Evolutionary conservation across 2,113 vertebrate genomes (phyloP).

Genomic region (Vulpes vulpes): DNA sequence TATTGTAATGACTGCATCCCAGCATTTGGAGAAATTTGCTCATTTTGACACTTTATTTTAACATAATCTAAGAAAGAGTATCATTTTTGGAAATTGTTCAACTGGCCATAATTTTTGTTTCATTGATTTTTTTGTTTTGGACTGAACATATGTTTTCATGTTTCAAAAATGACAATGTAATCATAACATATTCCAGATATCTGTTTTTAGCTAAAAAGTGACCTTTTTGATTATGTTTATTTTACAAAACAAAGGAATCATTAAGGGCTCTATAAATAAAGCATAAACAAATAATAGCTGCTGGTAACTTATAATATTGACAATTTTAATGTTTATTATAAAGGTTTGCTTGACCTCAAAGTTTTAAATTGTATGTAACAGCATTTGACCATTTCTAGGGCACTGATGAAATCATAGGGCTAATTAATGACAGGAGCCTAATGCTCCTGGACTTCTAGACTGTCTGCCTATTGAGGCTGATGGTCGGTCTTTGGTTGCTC

Average conservation of each 20-base stretch:
- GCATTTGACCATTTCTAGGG: not conserved
- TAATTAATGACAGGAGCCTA: not conserved
- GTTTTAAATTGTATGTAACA: not conserved
- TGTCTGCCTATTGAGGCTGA: not conserved
- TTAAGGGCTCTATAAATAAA: constrained; percentile 53
- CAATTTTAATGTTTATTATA: not conserved
- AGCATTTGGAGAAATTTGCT: not conserved
- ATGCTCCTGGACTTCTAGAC: not conserved
- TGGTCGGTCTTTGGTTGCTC: not conserved
- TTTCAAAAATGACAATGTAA: constrained; percentile 41
- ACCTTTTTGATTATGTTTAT: not conserved
- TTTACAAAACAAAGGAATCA: constrained; percentile 56
- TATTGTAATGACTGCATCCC: not conserved
- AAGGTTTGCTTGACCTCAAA: constrained; percentile 19
- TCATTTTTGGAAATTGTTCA: constrained; percentile 31
- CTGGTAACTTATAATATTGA: not conserved
- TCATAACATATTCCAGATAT: not conserved
- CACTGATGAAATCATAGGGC: not conserved
- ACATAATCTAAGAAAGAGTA: not conserved
- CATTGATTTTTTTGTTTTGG: constrained; percentile 1
- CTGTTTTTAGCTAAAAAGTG: not conserved
- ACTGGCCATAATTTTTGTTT: constrained; percentile 17
- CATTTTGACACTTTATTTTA: constrained; percentile 35
- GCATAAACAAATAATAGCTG: not conserved
- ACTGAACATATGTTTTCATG: not conserved